Percentiles rank a stretch among this genome's conserved stretches.
These are phyloP conservation scores for Mormyrus iriodes DNA, from an alignment of 2,113 vertebrate species.

Conservation along the genomic window DNA sequence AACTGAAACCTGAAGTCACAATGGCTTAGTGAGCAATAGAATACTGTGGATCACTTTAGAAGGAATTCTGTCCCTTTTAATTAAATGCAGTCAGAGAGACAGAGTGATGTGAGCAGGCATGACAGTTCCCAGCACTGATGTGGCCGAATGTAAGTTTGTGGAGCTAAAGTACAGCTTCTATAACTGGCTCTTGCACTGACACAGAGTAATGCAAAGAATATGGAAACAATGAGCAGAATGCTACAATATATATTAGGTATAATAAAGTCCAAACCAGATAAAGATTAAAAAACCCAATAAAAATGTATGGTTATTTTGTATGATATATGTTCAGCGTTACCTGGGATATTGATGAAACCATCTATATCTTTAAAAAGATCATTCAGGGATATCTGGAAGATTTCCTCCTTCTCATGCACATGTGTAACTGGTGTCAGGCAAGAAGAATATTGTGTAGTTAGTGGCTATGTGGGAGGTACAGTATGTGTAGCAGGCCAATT, in stretches of 20 bases:
- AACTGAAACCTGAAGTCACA: not conserved
- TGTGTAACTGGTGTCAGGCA: no score
- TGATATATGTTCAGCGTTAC: no score
- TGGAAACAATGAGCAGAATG: not conserved
- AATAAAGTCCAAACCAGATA: no score
- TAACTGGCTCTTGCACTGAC: not conserved
- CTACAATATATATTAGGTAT: not conserved
- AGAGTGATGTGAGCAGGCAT: not conserved
- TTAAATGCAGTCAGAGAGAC: not conserved
- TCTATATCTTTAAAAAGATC: no score
- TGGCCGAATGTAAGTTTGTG: not conserved
- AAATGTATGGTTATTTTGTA: no score
- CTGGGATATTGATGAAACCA: no score
- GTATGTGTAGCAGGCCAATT: no score
- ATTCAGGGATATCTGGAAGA: no score
- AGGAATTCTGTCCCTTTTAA: not conserved
- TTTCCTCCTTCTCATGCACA: no score
- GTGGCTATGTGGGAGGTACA: no score
- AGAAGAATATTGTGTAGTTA: no score
- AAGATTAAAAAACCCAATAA: no score
- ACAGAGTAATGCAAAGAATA: not conserved
- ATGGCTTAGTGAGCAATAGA: not conserved
- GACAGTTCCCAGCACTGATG: not conserved
- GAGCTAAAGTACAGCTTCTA: not conserved
- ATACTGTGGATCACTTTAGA: not conserved